A percentile compares a stretch with the other conserved stretches of the same genome.
These are phyloP conservation scores for Pelvicachromis taeniatus DNA, from an alignment of 2,113 vertebrate genomes.

Conservation along the genomic window DNA sequence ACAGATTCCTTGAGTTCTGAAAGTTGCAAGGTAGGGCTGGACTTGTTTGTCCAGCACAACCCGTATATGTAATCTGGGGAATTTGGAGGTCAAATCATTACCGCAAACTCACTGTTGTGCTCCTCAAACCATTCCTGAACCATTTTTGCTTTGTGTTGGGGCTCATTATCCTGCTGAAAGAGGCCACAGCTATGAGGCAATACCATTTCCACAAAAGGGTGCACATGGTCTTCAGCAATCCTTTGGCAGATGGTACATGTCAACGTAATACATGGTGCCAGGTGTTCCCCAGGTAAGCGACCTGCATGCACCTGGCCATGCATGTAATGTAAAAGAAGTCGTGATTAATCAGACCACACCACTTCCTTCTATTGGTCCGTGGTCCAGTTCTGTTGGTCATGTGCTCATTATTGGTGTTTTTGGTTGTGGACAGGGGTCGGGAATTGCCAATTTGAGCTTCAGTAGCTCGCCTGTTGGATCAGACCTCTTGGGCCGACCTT, in stretches of 20 bases:
- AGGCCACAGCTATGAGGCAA: background rate
- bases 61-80: background rate
- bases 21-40: background rate
- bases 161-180: background rate
- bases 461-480: background rate
- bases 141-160: background rate
- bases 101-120: background rate
- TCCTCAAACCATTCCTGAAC: background rate
- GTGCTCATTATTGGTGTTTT: background rate
- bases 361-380: background rate
- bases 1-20: background rate
- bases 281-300: accelerated
- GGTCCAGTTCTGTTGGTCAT: background rate
- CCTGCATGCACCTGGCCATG: background rate
- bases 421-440: background rate
- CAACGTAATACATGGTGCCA: background rate
- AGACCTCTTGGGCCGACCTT: background rate
- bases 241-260: background rate
- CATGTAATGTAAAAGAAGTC: background rate
- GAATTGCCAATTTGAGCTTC: background rate
- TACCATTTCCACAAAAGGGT: background rate
- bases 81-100: background rate
- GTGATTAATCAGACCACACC: accelerated
- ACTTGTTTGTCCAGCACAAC: background rate
- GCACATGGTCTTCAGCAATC: background rate